A percentile compares a stretch with the other conserved stretches of the same genome.
These are phyloP conservation scores for Armadillidium nasatum DNA, from an alignment of 1,140 invertebrate species.

Conservation along the genomic window DNA sequence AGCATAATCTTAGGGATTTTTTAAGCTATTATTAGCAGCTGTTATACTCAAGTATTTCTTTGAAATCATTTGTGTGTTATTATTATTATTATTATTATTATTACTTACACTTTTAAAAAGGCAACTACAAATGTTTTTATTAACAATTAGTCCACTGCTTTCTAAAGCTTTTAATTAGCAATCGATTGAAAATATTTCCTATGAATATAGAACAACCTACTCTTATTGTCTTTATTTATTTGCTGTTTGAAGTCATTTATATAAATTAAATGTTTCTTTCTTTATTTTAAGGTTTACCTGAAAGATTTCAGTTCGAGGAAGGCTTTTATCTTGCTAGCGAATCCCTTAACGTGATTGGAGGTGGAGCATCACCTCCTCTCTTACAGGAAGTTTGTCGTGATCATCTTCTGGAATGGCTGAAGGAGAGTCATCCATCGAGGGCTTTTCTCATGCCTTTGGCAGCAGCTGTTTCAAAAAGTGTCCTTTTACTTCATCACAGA, in stretches of 20 bases:
- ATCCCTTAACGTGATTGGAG: constrained; percentile 53
- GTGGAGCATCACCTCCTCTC: constrained; percentile 45
- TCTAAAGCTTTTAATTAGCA: too few relatives aligned
- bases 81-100: too few relatives aligned
- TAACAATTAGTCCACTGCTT: too few relatives aligned
- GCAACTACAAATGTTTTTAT: too few relatives aligned
- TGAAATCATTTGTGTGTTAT: too few relatives aligned
- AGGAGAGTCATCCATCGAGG: constrained; percentile 53
- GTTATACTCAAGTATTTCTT: too few relatives aligned
- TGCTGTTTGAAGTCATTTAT: not conserved
- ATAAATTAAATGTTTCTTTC: constrained; percentile 13
- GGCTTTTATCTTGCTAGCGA: constrained; percentile 54
- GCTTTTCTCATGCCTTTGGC: constrained; percentile 51
- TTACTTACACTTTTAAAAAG: too few relatives aligned
- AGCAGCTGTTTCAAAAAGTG: constrained; percentile 51
- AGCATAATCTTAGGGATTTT: too few relatives aligned
- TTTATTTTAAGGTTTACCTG: constrained; percentile 51
- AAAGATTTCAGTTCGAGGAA: constrained; percentile 54
- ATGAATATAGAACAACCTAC: too few relatives aligned
- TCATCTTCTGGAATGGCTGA: constrained; percentile 49
- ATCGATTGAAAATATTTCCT: too few relatives aligned
- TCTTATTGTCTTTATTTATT: too few relatives aligned
- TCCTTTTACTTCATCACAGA: constrained; percentile 47
- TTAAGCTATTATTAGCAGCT: too few relatives aligned
- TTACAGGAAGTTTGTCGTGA: constrained; percentile 44